phyloP scores from a whole-genome alignment of 1,140 invertebrate genomes.

The Callitettix versicolor region DNA sequence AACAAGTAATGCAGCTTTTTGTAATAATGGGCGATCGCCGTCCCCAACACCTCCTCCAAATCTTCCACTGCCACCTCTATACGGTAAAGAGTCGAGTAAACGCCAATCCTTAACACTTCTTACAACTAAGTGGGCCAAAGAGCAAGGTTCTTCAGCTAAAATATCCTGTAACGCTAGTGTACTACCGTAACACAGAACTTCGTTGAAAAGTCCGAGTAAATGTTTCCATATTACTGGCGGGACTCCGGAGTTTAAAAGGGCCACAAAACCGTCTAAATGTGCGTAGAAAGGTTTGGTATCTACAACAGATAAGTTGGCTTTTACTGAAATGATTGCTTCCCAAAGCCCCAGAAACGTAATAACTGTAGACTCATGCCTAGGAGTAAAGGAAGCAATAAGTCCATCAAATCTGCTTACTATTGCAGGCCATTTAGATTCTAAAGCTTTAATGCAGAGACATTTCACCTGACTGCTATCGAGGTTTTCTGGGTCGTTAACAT shows the following conservation, averaged over 20 bases:
- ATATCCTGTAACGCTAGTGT: conserved; percentile 77
- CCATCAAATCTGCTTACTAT: conserved; percentile 49
- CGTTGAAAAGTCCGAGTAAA: conserved; percentile 71
- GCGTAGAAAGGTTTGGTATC: conserved; percentile 82
- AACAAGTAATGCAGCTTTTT: conserved; percentile 74
- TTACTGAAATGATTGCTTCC: conserved; percentile 85
- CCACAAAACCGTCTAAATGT: conserved; percentile 67
- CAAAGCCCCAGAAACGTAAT: conserved; percentile 74
- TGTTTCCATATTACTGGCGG: conserved; percentile 74
- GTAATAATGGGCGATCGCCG: conserved; percentile 54
- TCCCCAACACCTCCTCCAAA: conserved; percentile 41
- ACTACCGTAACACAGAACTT: conserved; percentile 80
- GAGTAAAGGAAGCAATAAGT: conserved; percentile 37
- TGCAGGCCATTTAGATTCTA: conserved; percentile 70
- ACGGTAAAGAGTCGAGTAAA: conserved; percentile 57
- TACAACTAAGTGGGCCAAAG: conserved; percentile 70
- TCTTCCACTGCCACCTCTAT: conserved; percentile 38
- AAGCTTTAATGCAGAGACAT: conserved; percentile 69
- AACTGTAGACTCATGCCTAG: conserved; percentile 40
- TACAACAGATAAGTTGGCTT: conserved; percentile 76
- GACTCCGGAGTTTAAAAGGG: conserved; percentile 56
- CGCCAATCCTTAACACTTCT: conserved; percentile 74
- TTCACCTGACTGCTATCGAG: conserved; percentile 68
- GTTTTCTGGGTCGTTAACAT: conserved; percentile 63
- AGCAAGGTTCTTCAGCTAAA: conserved; percentile 75